These are phyloP conservation scores for Orchestes rusci DNA, from an alignment of 2,888 invertebrate species.

Conservation along the genomic window DNA sequence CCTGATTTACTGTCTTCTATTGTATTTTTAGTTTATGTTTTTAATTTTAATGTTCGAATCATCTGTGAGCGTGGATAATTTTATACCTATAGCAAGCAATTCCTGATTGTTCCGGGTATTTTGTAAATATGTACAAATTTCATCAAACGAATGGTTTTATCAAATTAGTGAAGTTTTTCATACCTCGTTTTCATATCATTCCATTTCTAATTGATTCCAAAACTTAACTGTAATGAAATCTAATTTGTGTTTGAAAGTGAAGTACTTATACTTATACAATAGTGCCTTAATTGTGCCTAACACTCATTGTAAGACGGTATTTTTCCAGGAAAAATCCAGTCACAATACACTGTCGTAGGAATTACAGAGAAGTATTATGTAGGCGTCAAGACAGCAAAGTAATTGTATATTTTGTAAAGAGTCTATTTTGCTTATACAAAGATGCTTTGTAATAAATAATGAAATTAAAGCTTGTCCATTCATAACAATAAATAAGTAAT, in stretches of 20 bases:
- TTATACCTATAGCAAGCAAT: slow-evolving; percentile 21
- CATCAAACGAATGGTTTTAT: not conserved
- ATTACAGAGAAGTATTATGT: slow-evolving; percentile 18
- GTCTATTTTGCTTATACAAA: slow-evolving; percentile 28
- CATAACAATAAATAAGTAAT: slow-evolving; percentile 35
- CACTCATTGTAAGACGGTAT: slow-evolving; percentile 11
- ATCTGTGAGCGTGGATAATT: slow-evolving; percentile 23
- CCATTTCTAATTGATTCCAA: too few relatives aligned
- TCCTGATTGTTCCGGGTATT: not conserved
- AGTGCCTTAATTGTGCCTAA: slow-evolving; percentile 41
- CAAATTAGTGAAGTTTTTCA: slow-evolving; percentile 2
- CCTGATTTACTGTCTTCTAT: slow-evolving; percentile 40
- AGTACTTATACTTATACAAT: slow-evolving; percentile 37
- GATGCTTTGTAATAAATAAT: slow-evolving; percentile 41
- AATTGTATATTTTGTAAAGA: slow-evolving; percentile 42
- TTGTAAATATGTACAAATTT: slow-evolving; percentile 1
- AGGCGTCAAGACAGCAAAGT: not conserved
- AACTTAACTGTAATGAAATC: not conserved
- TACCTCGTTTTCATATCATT: slow-evolving; percentile 13
- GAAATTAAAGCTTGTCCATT: slow-evolving; percentile 41
- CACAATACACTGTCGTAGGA: slow-evolving; percentile 5
- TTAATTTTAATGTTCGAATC: slow-evolving; percentile 15
- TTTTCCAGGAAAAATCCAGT: slow-evolving; percentile 4
- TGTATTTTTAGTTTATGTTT: slow-evolving; percentile 26
- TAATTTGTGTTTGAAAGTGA: not conserved